Percentiles rank a stretch among this genome's conserved stretches.
Conservation (phyloP, 2,113 vertebrate species). For the Carassius carassius region DNA sequence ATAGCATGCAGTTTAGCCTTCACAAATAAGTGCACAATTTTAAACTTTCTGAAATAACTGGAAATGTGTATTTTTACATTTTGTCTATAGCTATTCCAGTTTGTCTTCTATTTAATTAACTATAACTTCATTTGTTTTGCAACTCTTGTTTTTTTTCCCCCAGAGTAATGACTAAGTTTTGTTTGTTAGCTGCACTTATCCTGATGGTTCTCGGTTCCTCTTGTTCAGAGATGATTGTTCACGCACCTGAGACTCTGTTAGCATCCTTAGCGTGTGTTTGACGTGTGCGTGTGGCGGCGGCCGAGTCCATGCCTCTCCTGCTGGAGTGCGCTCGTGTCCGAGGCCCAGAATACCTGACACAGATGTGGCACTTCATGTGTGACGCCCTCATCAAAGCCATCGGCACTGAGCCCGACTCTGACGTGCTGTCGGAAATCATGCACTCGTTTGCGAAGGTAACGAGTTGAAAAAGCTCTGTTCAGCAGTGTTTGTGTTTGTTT, state of each 20-base stretch:
- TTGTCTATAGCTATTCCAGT: no score
- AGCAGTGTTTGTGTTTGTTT: neutral
- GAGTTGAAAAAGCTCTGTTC: no score
- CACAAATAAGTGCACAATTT: neutral
- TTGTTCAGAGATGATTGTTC: neutral
- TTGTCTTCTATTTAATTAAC: no score
- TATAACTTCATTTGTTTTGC: no score
- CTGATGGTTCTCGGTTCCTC: no score
- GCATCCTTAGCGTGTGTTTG: slow-evolving; percentile 74
- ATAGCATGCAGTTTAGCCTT: neutral
- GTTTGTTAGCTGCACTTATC: no score
- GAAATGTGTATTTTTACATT: neutral
- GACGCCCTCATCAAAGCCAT: slow-evolving; percentile 97
- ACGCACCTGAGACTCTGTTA: neutral
- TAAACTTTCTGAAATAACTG: neutral
- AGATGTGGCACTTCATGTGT: slow-evolving; percentile 99
- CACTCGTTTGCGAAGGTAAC: slow-evolving; percentile 96
- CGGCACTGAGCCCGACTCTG: slow-evolving; percentile 94
- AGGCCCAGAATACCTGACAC: slow-evolving; percentile 93
- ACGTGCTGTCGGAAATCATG: slow-evolving; percentile 98
- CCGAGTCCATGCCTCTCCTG: slow-evolving; percentile 96
- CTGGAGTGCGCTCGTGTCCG: slow-evolving; percentile 92
- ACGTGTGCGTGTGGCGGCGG: slow-evolving; percentile 93
- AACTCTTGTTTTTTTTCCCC: no score
- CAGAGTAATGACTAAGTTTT: no score